Evolutionary conservation across 2,797 vertebrate genomes (phyloP).

Genomic region (Sebastes oblongus): DNA sequence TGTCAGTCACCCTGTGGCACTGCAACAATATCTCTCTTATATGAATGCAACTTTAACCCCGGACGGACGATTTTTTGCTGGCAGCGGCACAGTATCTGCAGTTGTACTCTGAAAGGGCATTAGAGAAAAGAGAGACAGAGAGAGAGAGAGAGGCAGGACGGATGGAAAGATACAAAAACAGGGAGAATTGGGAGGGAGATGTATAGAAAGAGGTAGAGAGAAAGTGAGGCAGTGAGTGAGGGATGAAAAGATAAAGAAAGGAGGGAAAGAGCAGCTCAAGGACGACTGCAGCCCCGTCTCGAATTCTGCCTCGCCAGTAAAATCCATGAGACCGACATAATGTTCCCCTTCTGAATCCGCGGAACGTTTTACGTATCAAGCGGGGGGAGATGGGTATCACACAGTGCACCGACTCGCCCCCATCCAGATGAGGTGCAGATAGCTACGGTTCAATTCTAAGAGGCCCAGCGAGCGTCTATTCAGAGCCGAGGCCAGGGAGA

Average conservation of each 20-base stretch:
- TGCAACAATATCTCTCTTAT: constrained; percentile 53
- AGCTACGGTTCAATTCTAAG: constrained; percentile 60
- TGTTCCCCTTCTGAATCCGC: constrained; percentile 53
- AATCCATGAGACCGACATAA: constrained; percentile 65
- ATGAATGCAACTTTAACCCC: constrained; percentile 59
- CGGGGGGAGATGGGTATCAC: constrained; percentile 69
- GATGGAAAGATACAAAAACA: constrained; percentile 10
- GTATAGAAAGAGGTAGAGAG: constrained; percentile 25
- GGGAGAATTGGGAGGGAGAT: constrained; percentile 4
- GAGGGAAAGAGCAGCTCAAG: constrained; percentile 59
- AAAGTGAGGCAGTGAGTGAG: constrained; percentile 8
- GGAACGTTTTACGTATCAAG: constrained; percentile 68
- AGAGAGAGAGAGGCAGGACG: background rate
- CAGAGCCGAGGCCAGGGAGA: constrained; percentile 28
- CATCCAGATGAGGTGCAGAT: constrained; percentile 59
- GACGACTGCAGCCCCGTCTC: constrained; percentile 62
- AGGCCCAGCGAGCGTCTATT: constrained; percentile 46
- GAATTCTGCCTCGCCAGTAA: constrained; percentile 73
- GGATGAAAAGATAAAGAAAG: constrained; percentile 12
- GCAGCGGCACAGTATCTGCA: constrained; percentile 40
- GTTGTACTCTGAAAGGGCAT: constrained; percentile 41
- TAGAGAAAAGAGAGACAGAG: background rate
- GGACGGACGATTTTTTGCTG: constrained; percentile 40
- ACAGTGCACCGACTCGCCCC: constrained; percentile 57
- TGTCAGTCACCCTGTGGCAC: constrained; percentile 39